Conservation (phyloP, 2,797 vertebrate genomes). For the Pipistrellus nathusii region DNA sequence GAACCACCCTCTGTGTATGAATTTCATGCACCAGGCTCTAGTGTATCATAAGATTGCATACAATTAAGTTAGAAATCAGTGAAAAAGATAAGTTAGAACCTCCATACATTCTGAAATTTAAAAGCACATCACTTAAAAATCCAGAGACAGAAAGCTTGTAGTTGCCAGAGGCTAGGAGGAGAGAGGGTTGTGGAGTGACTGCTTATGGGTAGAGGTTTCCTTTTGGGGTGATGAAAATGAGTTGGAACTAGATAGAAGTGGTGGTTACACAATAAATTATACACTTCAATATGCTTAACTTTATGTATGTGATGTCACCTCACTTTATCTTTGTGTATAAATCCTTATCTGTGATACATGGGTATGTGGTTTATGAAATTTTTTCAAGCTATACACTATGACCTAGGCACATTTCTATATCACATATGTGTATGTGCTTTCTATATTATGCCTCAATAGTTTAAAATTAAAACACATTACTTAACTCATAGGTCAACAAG, state of each 20-base stretch:
- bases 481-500: background rate
- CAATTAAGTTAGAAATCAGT: constrained; percentile 35
- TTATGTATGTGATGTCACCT: background rate
- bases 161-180: background rate
- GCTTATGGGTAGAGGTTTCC: background rate
- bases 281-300: background rate
- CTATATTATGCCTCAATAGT: background rate
- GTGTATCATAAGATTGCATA: background rate
- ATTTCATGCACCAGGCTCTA: too few species aligned
- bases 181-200: background rate
- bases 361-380: background rate
- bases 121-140: constrained; percentile 17
- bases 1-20: too few species aligned
- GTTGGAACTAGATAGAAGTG: background rate
- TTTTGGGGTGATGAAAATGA: background rate
- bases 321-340: background rate
- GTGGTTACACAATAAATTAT: background rate
- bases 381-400: background rate
- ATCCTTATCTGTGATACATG: background rate
- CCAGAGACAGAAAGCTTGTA: background rate
- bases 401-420: background rate
- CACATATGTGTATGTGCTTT: background rate
- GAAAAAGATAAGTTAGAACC: background rate
- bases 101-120: background rate
- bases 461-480: background rate